phyloP scores from a whole-genome alignment of 2,113 vertebrate genomes.

The Ondatra zibethicus region DNA sequence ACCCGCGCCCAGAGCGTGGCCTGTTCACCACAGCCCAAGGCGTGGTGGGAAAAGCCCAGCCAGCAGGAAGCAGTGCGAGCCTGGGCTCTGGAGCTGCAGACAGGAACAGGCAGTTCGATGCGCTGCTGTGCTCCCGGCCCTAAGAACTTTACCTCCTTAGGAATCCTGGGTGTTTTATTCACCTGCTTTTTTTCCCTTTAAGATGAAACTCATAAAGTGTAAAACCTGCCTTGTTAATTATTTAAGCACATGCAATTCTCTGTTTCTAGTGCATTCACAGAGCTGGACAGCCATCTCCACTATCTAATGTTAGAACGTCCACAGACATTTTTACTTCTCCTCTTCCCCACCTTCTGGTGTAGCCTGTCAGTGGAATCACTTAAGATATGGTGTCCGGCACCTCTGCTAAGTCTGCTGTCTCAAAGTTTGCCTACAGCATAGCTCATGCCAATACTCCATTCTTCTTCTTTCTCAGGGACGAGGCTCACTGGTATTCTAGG shows the following conservation, averaged over 20 bases:
- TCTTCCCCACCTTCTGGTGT: not conserved
- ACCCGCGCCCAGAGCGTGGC: not conserved
- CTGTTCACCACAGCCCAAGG: not conserved
- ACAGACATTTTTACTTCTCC: accelerated
- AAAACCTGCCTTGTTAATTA: not conserved
- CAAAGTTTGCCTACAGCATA: not conserved
- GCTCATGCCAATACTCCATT: not conserved
- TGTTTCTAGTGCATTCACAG: not conserved
- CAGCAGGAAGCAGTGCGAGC: not conserved
- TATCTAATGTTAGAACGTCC: not conserved
- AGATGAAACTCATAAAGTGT: not conserved
- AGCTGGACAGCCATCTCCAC: not conserved
- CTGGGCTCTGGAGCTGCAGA: accelerated
- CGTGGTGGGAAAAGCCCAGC: not conserved
- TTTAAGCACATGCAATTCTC: not conserved
- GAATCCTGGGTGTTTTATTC: not conserved
- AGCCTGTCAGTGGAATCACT: not conserved
- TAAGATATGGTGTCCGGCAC: not conserved
- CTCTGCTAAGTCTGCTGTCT: not conserved
- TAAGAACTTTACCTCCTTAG: not conserved
- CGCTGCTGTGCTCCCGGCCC: not conserved
- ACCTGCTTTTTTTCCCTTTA: not conserved
- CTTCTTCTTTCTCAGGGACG: not conserved
- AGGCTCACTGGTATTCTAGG: not conserved
- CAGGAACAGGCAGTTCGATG: not conserved